A percentile compares a stretch with the other conserved stretches of the same genome.
phyloP scores from a whole-genome alignment of 1,140 invertebrate genomes.

The Hycleus cichorii region DNA sequence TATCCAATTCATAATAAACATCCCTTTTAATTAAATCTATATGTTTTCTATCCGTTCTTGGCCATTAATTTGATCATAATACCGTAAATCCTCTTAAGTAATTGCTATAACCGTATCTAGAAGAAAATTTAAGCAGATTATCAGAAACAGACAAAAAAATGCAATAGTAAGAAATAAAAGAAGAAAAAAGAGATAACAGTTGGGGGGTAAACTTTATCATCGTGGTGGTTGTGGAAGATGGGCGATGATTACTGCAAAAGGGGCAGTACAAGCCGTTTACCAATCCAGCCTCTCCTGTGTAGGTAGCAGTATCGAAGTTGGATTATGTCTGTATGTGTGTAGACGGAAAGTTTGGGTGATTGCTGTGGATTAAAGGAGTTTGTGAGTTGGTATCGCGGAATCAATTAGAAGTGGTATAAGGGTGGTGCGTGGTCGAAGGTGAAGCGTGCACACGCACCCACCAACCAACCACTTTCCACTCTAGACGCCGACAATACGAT shows the following conservation, averaged over 20 bases:
- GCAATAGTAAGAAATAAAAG: too few species aligned
- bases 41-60: too few species aligned
- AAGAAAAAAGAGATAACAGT: too few species aligned
- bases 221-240: too few species aligned
- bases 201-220: too few species aligned
- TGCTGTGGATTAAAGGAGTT: constrained; percentile 15
- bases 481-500: constrained; percentile 4
- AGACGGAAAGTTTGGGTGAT: constrained; percentile 14
- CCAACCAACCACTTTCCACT: constrained; percentile 3
- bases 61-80: too few species aligned
- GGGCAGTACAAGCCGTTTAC: too few species aligned
- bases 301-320: neutral
- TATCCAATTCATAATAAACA: too few species aligned
- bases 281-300: too few species aligned
- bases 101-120: constrained; percentile 2
- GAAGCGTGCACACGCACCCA: constrained; percentile 14
- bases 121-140: constrained; percentile 10
- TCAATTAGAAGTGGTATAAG: constrained; percentile 15
- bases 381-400: constrained; percentile 17
- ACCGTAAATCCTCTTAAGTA: constrained; percentile 3
- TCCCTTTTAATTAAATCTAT: too few species aligned
- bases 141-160: constrained; percentile 2
- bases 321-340: neutral
- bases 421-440: neutral
- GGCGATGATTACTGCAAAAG: too few species aligned